phyloP scores from a whole-genome alignment of 2,797 vertebrate genomes.

The Spinibarbus caldwelli region DNA sequence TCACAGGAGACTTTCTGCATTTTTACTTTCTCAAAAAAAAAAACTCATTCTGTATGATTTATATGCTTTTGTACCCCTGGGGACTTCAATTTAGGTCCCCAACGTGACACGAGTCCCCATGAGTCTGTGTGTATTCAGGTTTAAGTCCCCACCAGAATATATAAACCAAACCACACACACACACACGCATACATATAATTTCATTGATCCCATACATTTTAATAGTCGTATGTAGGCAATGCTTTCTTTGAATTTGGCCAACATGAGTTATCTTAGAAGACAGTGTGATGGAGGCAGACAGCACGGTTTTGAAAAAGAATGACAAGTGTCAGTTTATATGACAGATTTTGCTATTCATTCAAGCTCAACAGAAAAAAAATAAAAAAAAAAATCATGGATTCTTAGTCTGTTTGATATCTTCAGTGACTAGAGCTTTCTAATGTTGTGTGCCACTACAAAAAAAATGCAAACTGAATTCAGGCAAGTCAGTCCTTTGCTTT shows the following conservation, averaged over 20 bases:
- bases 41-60: too few species aligned
- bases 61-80: too few species aligned
- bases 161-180: too few species aligned
- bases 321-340: background rate
- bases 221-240: background rate
- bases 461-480: too few species aligned
- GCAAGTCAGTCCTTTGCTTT: background rate
- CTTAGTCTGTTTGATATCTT: background rate
- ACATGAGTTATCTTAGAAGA: background rate
- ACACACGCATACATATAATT: background rate
- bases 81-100: too few species aligned
- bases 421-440: background rate
- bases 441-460: background rate
- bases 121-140: too few species aligned
- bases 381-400: background rate
- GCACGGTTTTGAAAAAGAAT: background rate
- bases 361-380: conserved; percentile 13
- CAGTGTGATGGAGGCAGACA: background rate
- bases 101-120: too few species aligned
- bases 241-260: background rate
- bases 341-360: conserved; percentile 12
- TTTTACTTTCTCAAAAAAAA: too few species aligned
- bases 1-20: too few species aligned
- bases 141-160: too few species aligned
- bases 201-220: background rate